These are phyloP conservation scores for Hiodon tergisus DNA, from an alignment of 2,113 vertebrate species.

Conservation along the genomic window DNA sequence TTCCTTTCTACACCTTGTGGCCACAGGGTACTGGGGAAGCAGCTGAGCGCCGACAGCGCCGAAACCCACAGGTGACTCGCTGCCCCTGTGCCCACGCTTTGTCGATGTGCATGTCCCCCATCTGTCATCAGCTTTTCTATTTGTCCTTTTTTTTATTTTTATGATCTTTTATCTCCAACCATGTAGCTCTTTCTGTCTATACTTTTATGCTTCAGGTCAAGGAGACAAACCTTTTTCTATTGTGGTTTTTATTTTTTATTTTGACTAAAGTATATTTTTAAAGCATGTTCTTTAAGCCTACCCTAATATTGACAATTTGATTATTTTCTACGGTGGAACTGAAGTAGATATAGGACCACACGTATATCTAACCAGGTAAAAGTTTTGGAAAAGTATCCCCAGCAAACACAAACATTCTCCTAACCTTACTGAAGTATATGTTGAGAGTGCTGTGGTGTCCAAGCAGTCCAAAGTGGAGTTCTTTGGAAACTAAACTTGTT, in stretches of 20 bases:
- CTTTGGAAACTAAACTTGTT: not conserved
- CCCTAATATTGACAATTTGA: too few species aligned
- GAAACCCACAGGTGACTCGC: slow-evolving; percentile 85
- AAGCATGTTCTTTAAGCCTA: not conserved
- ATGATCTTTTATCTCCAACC: not conserved
- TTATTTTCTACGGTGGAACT: not conserved
- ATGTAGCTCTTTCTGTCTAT: slow-evolving; percentile 8
- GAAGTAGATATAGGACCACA: too few species aligned
- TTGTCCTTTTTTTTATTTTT: not conserved
- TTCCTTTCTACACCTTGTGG: slow-evolving; percentile 80
- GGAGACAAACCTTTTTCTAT: not conserved
- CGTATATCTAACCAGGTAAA: too few species aligned
- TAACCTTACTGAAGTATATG: not conserved
- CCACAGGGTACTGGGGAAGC: slow-evolving; percentile 91
- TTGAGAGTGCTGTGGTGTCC: not conserved
- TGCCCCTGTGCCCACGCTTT: not conserved
- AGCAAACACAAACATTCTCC: too few species aligned
- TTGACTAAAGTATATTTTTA: slow-evolving; percentile 1
- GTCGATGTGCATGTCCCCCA: slow-evolving; percentile 1
- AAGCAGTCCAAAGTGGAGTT: not conserved
- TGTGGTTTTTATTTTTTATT: not conserved
- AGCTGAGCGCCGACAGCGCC: slow-evolving; percentile 93
- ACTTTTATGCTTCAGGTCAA: not conserved
- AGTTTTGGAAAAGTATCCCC: too few species aligned
- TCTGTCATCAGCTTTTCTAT: slow-evolving; percentile 4